Percentiles rank a stretch among this genome's conserved stretches.
These are phyloP conservation scores for Sinocyclocheilus maitianheensis DNA, from an alignment of 2,113 vertebrate species.

Conservation along the genomic window DNA sequence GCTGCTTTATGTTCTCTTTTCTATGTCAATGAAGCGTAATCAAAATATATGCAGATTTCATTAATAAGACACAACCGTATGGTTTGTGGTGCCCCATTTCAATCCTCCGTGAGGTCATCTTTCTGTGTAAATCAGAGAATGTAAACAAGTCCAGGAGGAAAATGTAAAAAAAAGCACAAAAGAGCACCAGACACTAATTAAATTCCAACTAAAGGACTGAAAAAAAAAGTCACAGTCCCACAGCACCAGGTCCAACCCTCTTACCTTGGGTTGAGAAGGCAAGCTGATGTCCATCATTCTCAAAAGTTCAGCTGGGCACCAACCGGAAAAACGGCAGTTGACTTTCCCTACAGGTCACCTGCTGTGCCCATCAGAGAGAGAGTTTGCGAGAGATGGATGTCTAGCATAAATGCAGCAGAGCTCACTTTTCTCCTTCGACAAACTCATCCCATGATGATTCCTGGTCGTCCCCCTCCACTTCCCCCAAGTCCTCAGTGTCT, in stretches of 20 bases:
- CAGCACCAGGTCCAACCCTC: conserved; percentile 72
- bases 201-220: conserved; percentile 69
- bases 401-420: conserved; percentile 7
- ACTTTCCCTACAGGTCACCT: conserved; percentile 39
- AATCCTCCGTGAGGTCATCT: conserved; percentile 53
- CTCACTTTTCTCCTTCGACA: conserved; percentile 66
- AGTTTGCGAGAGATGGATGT: neutral
- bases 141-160: conserved; percentile 59
- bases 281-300: conserved; percentile 51
- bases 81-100: conserved; percentile 51
- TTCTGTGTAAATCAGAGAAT: conserved; percentile 57
- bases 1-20: neutral
- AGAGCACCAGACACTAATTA: conserved; percentile 79
- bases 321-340: conserved; percentile 47
- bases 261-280: conserved; percentile 69
- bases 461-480: conserved; percentile 61
- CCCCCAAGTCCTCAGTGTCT: conserved; percentile 59
- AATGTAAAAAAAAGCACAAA: conserved; percentile 62
- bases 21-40: neutral
- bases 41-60: conserved; percentile 8
- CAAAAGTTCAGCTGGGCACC: conserved; percentile 67
- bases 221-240: conserved; percentile 51
- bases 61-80: conserved; percentile 1
- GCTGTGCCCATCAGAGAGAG: neutral
- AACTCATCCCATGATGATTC: conserved; percentile 64